These are phyloP conservation scores for Parnassius smintheus DNA, from an alignment of 2,888 invertebrate species.

Conservation along the genomic window DNA sequence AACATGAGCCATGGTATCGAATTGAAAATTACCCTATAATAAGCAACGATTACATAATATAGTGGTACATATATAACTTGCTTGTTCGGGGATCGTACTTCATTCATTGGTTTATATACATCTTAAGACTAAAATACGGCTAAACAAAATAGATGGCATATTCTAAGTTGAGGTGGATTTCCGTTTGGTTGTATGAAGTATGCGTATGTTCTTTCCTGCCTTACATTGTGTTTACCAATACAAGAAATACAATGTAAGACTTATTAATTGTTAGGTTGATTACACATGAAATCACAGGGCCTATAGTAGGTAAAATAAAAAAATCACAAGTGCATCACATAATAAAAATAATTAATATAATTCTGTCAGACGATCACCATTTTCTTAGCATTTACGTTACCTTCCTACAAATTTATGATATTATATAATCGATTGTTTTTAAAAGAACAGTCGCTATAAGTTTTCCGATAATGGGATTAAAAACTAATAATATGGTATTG, in stretches of 20 bases:
- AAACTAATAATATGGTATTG: no score
- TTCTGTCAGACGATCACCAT: no score
- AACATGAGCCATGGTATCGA: no score
- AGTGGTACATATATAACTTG: neutral
- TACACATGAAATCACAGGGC: conserved; percentile 3
- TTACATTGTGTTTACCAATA: conserved; percentile 31
- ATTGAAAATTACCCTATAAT: no score
- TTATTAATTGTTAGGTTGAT: neutral
- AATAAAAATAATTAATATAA: no score
- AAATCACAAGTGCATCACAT: neutral
- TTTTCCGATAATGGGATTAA: no score
- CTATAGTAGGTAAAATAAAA: neutral
- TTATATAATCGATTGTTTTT: no score
- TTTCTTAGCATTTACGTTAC: no score
- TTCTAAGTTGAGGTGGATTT: conserved; percentile 63
- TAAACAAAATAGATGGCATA: conserved; percentile 2
- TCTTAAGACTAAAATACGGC: conserved; percentile 5
- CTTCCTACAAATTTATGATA: no score
- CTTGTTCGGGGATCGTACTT: neutral
- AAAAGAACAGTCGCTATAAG: no score
- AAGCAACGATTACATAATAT: no score
- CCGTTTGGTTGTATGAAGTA: conserved; percentile 71
- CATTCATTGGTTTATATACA: conserved; percentile 9
- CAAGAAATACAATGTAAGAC: conserved; percentile 13
- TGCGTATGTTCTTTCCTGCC: conserved; percentile 35